phyloP scores from a whole-genome alignment of 2,888 invertebrate species.

The Pachycephus smyrnensis region DNA sequence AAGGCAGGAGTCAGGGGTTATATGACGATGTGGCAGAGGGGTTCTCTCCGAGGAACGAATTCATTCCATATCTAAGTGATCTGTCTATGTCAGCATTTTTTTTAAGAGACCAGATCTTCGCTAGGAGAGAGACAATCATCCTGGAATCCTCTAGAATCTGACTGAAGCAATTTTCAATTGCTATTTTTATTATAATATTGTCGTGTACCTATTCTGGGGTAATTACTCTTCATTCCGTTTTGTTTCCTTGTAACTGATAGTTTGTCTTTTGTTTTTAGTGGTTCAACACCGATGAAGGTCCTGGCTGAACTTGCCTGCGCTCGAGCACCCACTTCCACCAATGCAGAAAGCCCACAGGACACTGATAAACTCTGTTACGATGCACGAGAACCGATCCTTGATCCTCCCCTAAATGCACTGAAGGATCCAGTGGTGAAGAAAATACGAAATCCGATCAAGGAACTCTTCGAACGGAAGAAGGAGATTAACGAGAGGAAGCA shows the following conservation, averaged over 20 bases:
- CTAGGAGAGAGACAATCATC: neutral
- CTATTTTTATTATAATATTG: neutral
- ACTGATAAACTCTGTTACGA: constrained; percentile 23
- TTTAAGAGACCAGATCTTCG: neutral
- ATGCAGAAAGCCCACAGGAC: constrained; percentile 22
- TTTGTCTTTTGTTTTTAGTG: constrained; percentile 43
- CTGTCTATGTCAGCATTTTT: neutral
- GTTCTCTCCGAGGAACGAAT: neutral
- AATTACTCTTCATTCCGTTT: neutral
- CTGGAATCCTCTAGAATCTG: neutral
- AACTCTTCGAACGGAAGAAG: constrained; percentile 61
- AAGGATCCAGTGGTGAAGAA: constrained; percentile 47
- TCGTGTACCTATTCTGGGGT: neutral
- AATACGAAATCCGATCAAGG: constrained; percentile 58
- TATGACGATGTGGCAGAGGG: neutral
- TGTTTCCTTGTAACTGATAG: neutral
- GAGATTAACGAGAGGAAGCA: constrained; percentile 58
- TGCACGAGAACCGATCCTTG: constrained; percentile 19
- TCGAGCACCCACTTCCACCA: constrained; percentile 58
- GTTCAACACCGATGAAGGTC: constrained; percentile 63
- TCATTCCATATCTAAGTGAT: neutral
- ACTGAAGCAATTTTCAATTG: neutral
- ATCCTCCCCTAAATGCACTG: neutral
- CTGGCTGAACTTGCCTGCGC: constrained; percentile 63
- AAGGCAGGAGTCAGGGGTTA: neutral